Percentiles rank a stretch among this genome's conserved stretches.
Evolutionary conservation across 2,888 invertebrate genomes (phyloP).

Genomic region (Formica aserva): DNA sequence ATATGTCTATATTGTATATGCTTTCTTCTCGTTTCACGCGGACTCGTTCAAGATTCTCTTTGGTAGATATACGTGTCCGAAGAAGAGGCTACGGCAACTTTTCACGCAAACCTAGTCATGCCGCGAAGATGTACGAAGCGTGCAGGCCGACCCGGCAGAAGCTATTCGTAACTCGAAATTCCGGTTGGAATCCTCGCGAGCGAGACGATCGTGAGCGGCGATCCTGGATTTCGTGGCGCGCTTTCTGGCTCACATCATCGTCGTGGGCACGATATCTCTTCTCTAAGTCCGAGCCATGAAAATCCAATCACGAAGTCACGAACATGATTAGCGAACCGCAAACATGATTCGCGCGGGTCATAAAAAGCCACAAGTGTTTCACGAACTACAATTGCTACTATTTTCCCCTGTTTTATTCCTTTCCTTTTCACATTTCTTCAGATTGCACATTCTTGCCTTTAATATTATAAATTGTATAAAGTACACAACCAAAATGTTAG

Average conservation of each 20-base stretch:
- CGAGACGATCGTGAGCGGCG: conserved; percentile 60
- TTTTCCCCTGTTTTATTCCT: conserved; percentile 8
- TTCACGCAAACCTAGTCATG: conserved; percentile 65
- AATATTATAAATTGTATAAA: not conserved
- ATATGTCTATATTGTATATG: not conserved
- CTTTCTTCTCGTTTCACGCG: not conserved
- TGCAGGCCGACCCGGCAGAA: conserved; percentile 64
- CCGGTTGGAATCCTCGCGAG: conserved; percentile 52
- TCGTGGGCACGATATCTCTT: conserved; percentile 40
- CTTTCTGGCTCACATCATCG: conserved; percentile 38
- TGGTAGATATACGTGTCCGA: conserved; percentile 13
- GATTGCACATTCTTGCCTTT: not conserved
- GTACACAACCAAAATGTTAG: not conserved
- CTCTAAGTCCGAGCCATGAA: conserved; percentile 38
- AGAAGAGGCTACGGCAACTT: conserved; percentile 44
- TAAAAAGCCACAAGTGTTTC: conserved; percentile 42
- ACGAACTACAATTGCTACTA: conserved; percentile 24
- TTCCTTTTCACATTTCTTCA: not conserved
- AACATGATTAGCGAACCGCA: conserved; percentile 71
- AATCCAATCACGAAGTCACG: conserved; percentile 73
- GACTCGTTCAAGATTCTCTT: conserved; percentile 21
- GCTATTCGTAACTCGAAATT: conserved; percentile 66
- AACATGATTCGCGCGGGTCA: conserved; percentile 59
- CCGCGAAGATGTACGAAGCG: conserved; percentile 67
- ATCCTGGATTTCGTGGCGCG: conserved; percentile 58